A percentile compares a stretch with the other conserved stretches of the same genome.
These are phyloP conservation scores for Microplitis mediator DNA, from an alignment of 1,140 invertebrate genomes.

Conservation along the genomic window DNA sequence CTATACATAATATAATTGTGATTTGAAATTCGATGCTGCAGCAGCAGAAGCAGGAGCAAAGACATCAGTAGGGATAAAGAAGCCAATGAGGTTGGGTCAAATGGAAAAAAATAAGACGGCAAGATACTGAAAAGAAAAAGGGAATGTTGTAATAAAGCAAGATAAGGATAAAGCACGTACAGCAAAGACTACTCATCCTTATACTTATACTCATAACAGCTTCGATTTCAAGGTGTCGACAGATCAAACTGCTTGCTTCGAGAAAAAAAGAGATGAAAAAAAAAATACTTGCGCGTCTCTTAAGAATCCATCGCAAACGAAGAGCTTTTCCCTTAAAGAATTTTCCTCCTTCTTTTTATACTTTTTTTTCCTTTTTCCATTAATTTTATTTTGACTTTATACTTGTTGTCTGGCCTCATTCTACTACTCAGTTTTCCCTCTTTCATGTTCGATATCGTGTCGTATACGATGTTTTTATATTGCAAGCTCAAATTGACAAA, in stretches of 20 bases:
- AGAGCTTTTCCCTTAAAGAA: no score
- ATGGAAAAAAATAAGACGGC: neutral
- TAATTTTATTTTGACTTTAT: no score
- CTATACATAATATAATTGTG: no score
- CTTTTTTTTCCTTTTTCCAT: no score
- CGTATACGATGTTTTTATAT: neutral
- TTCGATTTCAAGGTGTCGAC: slow-evolving; percentile 46
- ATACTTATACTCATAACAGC: slow-evolving; percentile 33
- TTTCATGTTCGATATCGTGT: neutral
- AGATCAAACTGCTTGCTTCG: slow-evolving; percentile 40
- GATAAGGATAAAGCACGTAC: slow-evolving; percentile 37
- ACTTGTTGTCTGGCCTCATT: neutral
- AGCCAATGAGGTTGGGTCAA: slow-evolving; percentile 23
- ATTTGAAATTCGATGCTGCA: no score
- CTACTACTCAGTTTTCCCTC: neutral
- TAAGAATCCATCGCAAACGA: no score
- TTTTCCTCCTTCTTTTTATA: no score
- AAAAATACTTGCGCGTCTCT: neutral
- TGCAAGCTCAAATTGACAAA: slow-evolving; percentile 13
- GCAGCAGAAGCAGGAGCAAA: no score
- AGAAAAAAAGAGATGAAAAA: neutral
- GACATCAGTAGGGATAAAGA: neutral
- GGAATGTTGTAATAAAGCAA: slow-evolving; percentile 41
- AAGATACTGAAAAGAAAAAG: neutral
- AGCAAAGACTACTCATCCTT: slow-evolving; percentile 31